Conservation (phyloP, 2,888 invertebrate genomes). For the Cerceris rybyensis region DNA sequence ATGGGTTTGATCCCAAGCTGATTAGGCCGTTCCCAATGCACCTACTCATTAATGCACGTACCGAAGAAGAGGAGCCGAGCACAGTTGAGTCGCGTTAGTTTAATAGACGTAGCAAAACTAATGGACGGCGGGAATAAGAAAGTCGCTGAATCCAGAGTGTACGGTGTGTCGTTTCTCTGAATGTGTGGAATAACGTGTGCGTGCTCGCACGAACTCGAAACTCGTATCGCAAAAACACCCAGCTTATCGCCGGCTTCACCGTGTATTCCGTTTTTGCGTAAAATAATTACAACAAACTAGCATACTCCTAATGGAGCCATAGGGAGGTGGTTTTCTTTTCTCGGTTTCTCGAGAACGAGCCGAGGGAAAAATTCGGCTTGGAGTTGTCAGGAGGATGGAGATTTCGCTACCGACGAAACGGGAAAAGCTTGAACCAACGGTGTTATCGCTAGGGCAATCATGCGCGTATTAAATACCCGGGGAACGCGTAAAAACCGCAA, state of each 20-base stretch:
- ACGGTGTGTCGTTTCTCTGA: background rate
- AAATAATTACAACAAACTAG: constrained; percentile 53
- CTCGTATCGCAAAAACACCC: constrained; percentile 26
- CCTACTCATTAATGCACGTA: constrained; percentile 58
- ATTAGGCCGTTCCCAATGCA: constrained; percentile 50
- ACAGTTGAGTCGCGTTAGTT: constrained; percentile 50
- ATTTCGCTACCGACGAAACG: no score
- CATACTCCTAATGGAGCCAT: background rate
- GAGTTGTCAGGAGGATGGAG: no score
- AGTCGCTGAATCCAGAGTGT: constrained; percentile 31
- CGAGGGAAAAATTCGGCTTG: background rate
- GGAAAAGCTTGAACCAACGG: no score
- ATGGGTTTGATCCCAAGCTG: constrained; percentile 40
- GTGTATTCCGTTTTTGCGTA: constrained; percentile 48
- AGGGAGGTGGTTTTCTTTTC: background rate
- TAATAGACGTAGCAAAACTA: constrained; percentile 60
- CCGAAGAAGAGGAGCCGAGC: constrained; percentile 37
- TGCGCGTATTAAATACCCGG: background rate
- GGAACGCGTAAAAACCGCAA: background rate
- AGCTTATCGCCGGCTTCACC: constrained; percentile 53
- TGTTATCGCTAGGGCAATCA: background rate
- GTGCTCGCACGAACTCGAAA: background rate
- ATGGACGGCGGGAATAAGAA: constrained; percentile 61
- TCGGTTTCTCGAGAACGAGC: constrained; percentile 10
- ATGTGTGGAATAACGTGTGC: no score